Conservation (phyloP, 2,113 vertebrate species). For the Megaleporinus macrocephalus region DNA sequence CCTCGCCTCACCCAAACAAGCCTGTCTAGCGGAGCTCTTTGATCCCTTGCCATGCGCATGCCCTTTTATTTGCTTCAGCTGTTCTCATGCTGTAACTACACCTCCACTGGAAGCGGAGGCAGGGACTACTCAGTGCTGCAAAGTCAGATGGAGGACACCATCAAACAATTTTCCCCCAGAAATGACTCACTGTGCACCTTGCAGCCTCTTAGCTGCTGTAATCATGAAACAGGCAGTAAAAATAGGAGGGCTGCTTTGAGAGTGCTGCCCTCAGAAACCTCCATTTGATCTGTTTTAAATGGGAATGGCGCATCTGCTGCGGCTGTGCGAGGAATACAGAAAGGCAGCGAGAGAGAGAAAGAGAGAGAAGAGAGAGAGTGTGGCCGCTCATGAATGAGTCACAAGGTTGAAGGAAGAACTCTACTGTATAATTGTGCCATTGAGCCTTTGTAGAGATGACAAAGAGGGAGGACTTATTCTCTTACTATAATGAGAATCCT, state of each 20-base stretch:
- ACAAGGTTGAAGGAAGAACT: constrained; percentile 37
- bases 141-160: constrained; percentile 64
- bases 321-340: constrained; percentile 48
- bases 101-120: constrained; percentile 52
- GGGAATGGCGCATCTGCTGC: constrained; percentile 40
- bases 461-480: not conserved
- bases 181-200: constrained; percentile 59
- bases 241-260: constrained; percentile 58
- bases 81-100: constrained; percentile 37
- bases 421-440: constrained; percentile 22
- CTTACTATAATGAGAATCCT: constrained; percentile 7
- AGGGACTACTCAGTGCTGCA: constrained; percentile 54
- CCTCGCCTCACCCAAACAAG: constrained; percentile 14
- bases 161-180: constrained; percentile 59
- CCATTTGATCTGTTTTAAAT: constrained; percentile 55
- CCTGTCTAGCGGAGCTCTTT: constrained; percentile 21
- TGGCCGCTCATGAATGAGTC: constrained; percentile 21
- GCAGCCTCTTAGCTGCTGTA: constrained; percentile 48
- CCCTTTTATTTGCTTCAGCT: constrained; percentile 46
- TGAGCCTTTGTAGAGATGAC: constrained; percentile 14
- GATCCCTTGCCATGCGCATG: constrained; percentile 20
- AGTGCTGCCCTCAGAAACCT: constrained; percentile 57
- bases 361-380: constrained; percentile 34
- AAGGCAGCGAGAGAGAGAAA: constrained; percentile 35
- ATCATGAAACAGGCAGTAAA: constrained; percentile 63